phyloP scores from a whole-genome alignment of 2,888 invertebrate genomes.

The Synanthedon vespiformis region DNA sequence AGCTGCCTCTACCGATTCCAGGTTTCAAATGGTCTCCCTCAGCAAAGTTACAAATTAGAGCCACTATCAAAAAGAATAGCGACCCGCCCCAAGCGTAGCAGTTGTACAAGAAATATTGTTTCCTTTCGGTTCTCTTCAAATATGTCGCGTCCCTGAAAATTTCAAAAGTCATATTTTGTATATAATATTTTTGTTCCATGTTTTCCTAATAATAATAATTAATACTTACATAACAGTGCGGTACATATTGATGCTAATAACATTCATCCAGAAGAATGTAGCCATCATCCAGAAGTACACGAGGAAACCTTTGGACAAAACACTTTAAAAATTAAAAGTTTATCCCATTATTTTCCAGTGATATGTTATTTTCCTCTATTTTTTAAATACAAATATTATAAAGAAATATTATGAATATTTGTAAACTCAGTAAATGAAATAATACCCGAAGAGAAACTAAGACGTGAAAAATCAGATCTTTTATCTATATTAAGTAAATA shows the following conservation, averaged over 20 bases:
- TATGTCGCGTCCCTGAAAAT: conserved; percentile 40
- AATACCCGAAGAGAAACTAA: no score
- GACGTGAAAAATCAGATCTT: no score
- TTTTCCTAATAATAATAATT: no score
- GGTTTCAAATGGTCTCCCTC: conserved; percentile 70
- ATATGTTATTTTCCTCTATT: no score
- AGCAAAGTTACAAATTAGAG: conserved; percentile 64
- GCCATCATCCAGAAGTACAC: conserved; percentile 74
- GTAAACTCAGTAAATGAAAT: no score
- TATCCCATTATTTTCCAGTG: no score
- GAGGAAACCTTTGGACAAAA: conserved; percentile 55
- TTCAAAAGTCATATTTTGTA: background rate
- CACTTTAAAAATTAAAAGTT: background rate
- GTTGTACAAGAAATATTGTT: conserved; percentile 68
- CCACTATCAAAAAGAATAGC: conserved; percentile 54
- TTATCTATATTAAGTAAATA: no score
- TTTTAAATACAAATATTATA: no score
- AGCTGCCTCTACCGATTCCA: conserved; percentile 64
- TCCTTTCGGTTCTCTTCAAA: conserved; percentile 55
- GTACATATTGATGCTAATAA: conserved; percentile 77
- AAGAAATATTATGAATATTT: no score
- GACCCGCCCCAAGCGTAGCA: conserved; percentile 73
- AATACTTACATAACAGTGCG: conserved; percentile 73
- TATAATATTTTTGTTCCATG: no score
- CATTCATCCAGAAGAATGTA: conserved; percentile 80